Percentiles rank a stretch among this genome's conserved stretches.
These are phyloP conservation scores for Selene dorsalis DNA, from an alignment of 2,797 vertebrate species.

Conservation along the genomic window DNA sequence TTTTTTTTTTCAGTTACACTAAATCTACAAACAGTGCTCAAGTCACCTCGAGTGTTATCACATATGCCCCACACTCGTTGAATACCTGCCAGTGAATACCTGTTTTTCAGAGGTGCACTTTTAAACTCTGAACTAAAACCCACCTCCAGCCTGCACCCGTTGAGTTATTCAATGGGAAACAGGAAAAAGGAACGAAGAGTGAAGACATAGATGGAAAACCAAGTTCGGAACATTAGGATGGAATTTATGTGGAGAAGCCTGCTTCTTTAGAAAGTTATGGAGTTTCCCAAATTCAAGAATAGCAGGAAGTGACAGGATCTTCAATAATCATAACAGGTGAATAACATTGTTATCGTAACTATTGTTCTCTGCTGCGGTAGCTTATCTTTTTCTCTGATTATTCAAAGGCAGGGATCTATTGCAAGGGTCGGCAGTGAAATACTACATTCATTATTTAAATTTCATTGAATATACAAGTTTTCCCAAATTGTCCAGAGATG, in stretches of 20 bases:
- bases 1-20: conserved; percentile 60
- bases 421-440: not conserved
- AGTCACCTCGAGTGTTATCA: conserved; percentile 71
- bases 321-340: conserved; percentile 31
- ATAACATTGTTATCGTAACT: conserved; percentile 5
- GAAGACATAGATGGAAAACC: conserved; percentile 45
- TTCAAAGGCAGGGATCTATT: conserved; percentile 19
- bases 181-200: conserved; percentile 81
- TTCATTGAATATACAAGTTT: too few species aligned
- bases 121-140: conserved; percentile 85
- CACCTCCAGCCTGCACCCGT: conserved; percentile 77
- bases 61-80: conserved; percentile 69
- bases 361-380: conserved; percentile 59
- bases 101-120: conserved; percentile 73
- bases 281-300: conserved; percentile 26
- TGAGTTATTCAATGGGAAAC: conserved; percentile 72
- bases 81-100: conserved; percentile 81
- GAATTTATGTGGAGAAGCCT: not conserved
- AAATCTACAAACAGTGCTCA: conserved; percentile 66
- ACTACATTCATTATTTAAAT: not conserved
- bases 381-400: conserved; percentile 25
- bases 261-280: conserved; percentile 17
- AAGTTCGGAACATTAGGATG: conserved; percentile 27
- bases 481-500: too few species aligned
- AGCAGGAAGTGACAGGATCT: conserved; percentile 37